phyloP scores from a whole-genome alignment of 2,888 invertebrate genomes.

The Prosapia bicincta region DNA sequence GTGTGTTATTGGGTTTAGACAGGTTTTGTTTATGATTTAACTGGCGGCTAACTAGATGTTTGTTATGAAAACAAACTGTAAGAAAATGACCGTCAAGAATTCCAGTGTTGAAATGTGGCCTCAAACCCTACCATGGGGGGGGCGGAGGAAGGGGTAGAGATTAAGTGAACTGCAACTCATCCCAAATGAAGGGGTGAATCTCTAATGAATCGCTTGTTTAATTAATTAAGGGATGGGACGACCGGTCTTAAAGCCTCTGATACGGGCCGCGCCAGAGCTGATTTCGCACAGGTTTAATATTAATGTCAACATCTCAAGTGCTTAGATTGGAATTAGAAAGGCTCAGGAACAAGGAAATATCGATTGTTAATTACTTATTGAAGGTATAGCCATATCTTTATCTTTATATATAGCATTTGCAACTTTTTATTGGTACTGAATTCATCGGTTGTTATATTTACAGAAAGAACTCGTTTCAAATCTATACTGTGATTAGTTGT shows the following conservation, averaged over 20 bases:
- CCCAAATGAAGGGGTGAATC: constrained; percentile 29
- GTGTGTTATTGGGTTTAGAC: too few relatives aligned
- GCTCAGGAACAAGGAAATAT: not conserved
- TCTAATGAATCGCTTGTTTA: constrained; percentile 72
- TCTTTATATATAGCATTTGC: too few relatives aligned
- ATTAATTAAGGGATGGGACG: constrained; percentile 56
- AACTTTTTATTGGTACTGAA: too few relatives aligned
- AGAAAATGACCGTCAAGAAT: not conserved
- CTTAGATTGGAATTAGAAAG: not conserved
- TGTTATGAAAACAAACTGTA: not conserved
- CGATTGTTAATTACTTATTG: too few relatives aligned
- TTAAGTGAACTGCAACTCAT: constrained; percentile 20
- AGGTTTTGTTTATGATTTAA: too few relatives aligned
- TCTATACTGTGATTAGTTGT: too few relatives aligned
- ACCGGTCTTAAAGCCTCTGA: not conserved
- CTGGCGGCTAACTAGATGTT: too few relatives aligned
- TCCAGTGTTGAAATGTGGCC: constrained; percentile 9
- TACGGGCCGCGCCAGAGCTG: not conserved
- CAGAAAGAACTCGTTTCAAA: too few relatives aligned
- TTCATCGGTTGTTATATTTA: too few relatives aligned
- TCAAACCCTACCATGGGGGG: not conserved
- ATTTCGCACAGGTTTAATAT: not conserved
- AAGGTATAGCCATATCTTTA: too few relatives aligned
- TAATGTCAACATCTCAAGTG: not conserved
- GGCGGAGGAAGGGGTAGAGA: constrained; percentile 2